Base-by-base conservation (phyloP, 2,888 invertebrate genomes). In the Branchellion lobata region DNA sequence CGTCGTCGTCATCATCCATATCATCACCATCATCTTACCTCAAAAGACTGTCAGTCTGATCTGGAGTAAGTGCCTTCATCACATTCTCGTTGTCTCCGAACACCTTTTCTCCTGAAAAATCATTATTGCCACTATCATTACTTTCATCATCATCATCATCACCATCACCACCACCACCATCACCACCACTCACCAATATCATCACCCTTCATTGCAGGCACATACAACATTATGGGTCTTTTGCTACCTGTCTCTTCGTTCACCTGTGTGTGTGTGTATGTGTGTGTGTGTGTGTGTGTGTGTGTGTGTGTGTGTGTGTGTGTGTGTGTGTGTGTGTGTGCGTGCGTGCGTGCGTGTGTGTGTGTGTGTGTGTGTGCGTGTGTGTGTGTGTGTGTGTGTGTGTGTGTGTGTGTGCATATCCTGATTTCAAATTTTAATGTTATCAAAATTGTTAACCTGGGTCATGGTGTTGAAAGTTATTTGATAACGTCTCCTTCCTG, bases 181-280 rank as follows among this genome's bases (percentile, higher is more conserved):
- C 61, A 57, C n/a, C 77, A 79, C 81, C 78, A 51, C 81, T 74
- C 69, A 51, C 73, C 34, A 18, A 51, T 65, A 27, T 31, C 61
- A 57, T 57, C 61, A 8, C n/a, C 61, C 14, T 40, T 5, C 5
- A 40, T 5, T 8, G 84, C 81, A 36, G 86, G 86, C 31, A 88
- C 84, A 51, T 88, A 90, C 87, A 93, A 90, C 84, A 92, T 92
- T 31, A 94, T 92, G 0, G 93, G 93, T 75, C 93, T 89, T 83
- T 92, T 90, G 84, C 92, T 93, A n/a, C 92, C 92, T 34, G 92
- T 93, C 83, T 93, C 93, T 85, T 93, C 93, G 86, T 93, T 94
- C 21, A 90, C 86, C 88, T 90, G 47, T 40, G 24, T 57, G n/a
- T 40, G 40, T 40, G 14, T 40, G 40, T 40, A 14, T 40, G 40